These are phyloP conservation scores for Leuciscus idus DNA, from an alignment of 2,113 vertebrate genomes.

Conservation along the genomic window DNA sequence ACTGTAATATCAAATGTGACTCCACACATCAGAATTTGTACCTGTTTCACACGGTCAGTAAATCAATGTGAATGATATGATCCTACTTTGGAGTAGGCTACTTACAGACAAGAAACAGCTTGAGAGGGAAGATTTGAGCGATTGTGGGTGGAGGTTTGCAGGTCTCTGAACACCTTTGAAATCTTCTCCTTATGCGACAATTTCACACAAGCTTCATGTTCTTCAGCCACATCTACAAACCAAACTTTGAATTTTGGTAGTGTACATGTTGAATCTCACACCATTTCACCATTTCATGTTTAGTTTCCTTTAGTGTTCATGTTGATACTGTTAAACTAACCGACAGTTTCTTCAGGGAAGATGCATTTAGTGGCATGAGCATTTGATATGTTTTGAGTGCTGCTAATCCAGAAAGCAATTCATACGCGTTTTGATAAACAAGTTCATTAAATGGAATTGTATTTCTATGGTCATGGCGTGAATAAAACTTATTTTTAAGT, in stretches of 20 bases:
- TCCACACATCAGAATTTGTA: not conserved
- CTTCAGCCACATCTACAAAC: not conserved
- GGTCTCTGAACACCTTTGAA: not conserved
- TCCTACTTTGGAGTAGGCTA: not conserved
- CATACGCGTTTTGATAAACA: too few species aligned
- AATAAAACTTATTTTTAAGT: too few species aligned
- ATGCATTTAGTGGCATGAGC: not conserved
- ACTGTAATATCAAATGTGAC: not conserved
- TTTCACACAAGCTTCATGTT: not conserved
- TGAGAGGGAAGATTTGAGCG: constrained; percentile 1
- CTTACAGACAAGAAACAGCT: constrained; percentile 37
- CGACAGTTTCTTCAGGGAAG: not conserved
- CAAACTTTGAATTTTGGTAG: not conserved
- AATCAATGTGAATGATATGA: not conserved
- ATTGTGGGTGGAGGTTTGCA: constrained; percentile 10
- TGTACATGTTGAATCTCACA: not conserved
- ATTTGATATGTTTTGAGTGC: too few species aligned
- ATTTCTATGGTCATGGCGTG: too few species aligned
- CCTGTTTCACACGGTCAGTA: too few species aligned
- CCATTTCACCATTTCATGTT: too few species aligned
- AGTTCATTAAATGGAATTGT: too few species aligned
- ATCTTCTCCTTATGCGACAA: not conserved
- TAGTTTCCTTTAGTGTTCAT: too few species aligned
- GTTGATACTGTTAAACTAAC: not conserved
- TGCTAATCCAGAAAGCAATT: too few species aligned